Percentiles rank a stretch among this genome's conserved stretches.
Conservation (phyloP, 2,888 invertebrate genomes). For the Macrophya alboannulata region DNA sequence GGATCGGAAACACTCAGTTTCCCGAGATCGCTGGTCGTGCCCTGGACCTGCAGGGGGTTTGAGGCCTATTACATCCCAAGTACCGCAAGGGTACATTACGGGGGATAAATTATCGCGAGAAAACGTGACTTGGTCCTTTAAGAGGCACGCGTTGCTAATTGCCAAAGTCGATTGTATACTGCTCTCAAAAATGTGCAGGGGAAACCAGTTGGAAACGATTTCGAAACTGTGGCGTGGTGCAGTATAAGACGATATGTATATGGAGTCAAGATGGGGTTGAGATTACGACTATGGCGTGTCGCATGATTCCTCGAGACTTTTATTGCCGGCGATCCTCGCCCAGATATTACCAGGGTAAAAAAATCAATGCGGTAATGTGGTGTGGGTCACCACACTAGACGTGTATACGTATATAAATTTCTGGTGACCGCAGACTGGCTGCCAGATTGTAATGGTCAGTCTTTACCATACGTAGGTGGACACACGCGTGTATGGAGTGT, state of each 20-base stretch:
- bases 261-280: constrained; percentile 50
- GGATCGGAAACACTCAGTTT: constrained; percentile 4
- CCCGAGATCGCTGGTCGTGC: neutral
- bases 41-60: neutral
- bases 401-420: constrained; percentile 4
- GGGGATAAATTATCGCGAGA: constrained; percentile 1
- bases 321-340: constrained; percentile 70
- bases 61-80: neutral
- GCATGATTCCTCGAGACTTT: constrained; percentile 77
- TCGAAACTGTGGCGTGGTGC: constrained; percentile 35
- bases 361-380: constrained; percentile 52
- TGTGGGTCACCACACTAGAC: constrained; percentile 37
- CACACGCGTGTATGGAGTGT: neutral
- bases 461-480: neutral
- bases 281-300: constrained; percentile 70
- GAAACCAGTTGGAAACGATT: constrained; percentile 8
- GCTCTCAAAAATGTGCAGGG: neutral
- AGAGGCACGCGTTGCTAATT: constrained; percentile 46
- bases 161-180: constrained; percentile 15
- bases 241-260: constrained; percentile 29
- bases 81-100: neutral
- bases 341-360: constrained; percentile 47
- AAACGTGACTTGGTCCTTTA: constrained; percentile 33
- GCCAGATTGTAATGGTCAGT: constrained; percentile 28
- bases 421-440: neutral